A percentile compares a stretch with the other conserved stretches of the same genome.
phyloP scores from a whole-genome alignment of 1,140 invertebrate species.

The Campoletis sonorensis region DNA sequence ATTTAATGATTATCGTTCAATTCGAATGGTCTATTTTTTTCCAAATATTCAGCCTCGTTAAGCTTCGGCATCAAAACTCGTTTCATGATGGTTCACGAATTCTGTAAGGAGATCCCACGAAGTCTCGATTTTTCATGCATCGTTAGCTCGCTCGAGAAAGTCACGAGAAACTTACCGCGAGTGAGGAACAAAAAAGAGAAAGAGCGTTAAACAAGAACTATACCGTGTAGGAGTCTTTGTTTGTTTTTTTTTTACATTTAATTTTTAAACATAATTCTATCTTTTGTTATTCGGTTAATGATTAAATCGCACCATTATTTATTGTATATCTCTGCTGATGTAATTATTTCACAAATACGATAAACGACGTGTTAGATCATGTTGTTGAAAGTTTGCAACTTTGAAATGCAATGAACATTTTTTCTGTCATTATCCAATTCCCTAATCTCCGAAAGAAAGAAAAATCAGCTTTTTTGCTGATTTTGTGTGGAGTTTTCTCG shows the following conservation, averaged over 20 bases:
- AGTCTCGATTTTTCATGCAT: conserved; percentile 28
- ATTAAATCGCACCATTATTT: conserved; percentile 45
- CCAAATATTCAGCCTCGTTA: too few species aligned
- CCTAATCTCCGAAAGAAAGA: too few species aligned
- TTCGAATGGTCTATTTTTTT: too few species aligned
- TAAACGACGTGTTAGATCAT: not conserved
- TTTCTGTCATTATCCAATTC: too few species aligned
- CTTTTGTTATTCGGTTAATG: conserved; percentile 6
- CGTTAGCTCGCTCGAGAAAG: not conserved
- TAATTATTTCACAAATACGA: conserved; percentile 25
- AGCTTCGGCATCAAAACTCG: not conserved
- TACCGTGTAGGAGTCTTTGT: conserved; percentile 24
- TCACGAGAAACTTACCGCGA: not conserved
- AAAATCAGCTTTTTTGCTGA: too few species aligned
- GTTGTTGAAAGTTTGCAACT: not conserved
- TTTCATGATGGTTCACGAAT: not conserved
- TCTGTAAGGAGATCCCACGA: conserved; percentile 11
- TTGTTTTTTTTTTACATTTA: conserved; percentile 3
- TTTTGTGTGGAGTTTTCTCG: too few species aligned
- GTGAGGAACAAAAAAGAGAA: not conserved
- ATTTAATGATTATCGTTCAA: not conserved
- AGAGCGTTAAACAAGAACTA: not conserved
- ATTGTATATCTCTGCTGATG: conserved; percentile 43
- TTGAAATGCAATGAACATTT: too few species aligned
- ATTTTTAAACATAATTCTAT: not conserved